Evolutionary conservation across 2,113 vertebrate genomes (phyloP), one percentile per base, ranked within the genome.

Genomic region (Anarhynchus alexandrinus): DNA sequence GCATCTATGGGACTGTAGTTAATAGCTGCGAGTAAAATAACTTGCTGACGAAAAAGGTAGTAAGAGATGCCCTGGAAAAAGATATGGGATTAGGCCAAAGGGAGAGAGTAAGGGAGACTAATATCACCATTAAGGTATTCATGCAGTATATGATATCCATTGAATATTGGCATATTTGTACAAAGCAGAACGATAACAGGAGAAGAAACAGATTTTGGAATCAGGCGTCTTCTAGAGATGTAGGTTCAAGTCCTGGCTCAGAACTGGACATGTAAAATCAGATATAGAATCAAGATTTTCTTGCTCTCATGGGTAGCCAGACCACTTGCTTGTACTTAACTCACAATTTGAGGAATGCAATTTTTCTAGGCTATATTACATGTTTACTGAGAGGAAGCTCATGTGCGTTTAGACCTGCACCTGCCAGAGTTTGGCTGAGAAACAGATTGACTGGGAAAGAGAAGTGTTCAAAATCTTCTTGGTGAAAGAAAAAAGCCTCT

Each of bases 141-240:
- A 6, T 40, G 27, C 3, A 12, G 13, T 51, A 42, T 64, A 17
- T 7, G 6, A 2, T 51, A 34, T 32, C 43, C 23, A 11, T 0
- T 78, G 45, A 81, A 27, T 64, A 29, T 2, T 74, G n/a, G 27
- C 5, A 11, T 36, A 32, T 66, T 78, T 82, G 32, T 49, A 47
- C 40, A 51, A 30, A 42, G 18, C 18, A 82, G 65, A 76, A 82
- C 12, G 38, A 52, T 47, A 51, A 74, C 15, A 51, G 36, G 21
- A 69, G 55, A 74, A 85, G 23, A 49, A 79, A n/a, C 8, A 34
- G 30, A 45, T 66, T 78, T 71, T 78, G 29, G n/a, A 80, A 32
- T 43, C 4, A 2, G 15, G 13, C 3, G 14, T 16, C 27, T 77
- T 67, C 58, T 69, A 65, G 58, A 36, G 12, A 42, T 40, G 32